Evolutionary conservation across 2,888 invertebrate genomes (phyloP), one percentile per base, ranked within the genome.

Genomic region (Catocala sponsa): DNA sequence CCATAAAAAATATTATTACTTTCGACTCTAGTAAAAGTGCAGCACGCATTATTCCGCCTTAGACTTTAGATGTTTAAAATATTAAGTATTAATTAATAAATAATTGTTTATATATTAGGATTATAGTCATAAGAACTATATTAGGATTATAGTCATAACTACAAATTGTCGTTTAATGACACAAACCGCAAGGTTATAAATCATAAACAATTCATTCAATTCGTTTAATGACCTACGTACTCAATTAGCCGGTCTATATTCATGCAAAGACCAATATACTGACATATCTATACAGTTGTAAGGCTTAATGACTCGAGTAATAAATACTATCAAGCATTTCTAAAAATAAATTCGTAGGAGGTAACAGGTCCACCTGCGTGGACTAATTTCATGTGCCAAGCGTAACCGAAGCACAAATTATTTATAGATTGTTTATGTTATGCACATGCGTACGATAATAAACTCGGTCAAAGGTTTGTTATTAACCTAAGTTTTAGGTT

Each of bases 331-430:
- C 35, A 65, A 54, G 12, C 33, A 33, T 33, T 75, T 79, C 78
- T 75, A 72, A 74, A 65, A 83, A 78, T 78, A 79, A 51, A 60
- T 64, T 56, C 33, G 56, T 65, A 66, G 57, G 63, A 70, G 70
- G 35, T 63, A 70, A 63, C 65, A n/a, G 47, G 61, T 63, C 70
- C 84, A 83, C 80, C 80, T 81, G 81, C 72, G 59, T 80, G 83
- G 71, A 80, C 83, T 68, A 77, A 74, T 84, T 84, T 72, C 82
- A 68, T 51, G 74, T 84, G 81, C 81, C 82, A 83, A 84, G 66
- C 68, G 52, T 65, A 62, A 60, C 63, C 52, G 67, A 64, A 63
- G 53, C 33, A 52, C 59, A 51, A 59, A 48, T 59, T 70, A 68
- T 70, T 59, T 70, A 68, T 70, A 70, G 62, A 55, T 54, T 66